Evolutionary conservation across 1,140 invertebrate genomes (phyloP).

Genomic region (Aleiodes sp.): DNA sequence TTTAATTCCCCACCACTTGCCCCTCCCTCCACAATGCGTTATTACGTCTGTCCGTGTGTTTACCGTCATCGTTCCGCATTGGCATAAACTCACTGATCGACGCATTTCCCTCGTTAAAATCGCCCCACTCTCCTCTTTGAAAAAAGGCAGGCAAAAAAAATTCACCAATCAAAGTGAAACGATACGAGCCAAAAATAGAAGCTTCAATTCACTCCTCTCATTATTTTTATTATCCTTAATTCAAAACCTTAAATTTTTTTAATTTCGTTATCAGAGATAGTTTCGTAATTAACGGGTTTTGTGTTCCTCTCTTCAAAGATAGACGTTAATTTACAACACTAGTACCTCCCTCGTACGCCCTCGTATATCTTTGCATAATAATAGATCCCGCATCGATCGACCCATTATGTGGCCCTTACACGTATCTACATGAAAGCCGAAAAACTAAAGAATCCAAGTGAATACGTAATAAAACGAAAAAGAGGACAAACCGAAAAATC

Average conservation of each 20-base stretch:
- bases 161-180: too few species aligned
- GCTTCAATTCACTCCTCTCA: too few species aligned
- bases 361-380: conserved; percentile 36
- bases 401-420: conserved; percentile 29
- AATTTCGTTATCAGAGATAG: neutral
- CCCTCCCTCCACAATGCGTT: neutral
- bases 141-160: too few species aligned
- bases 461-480: too few species aligned
- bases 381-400: conserved; percentile 34
- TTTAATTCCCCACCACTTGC: conserved; percentile 18
- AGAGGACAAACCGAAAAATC: too few species aligned
- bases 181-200: too few species aligned
- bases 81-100: conserved; percentile 6
- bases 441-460: too few species aligned
- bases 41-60: conserved; percentile 34
- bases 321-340: conserved; percentile 27
- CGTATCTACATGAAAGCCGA: neutral
- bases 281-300: conserved; percentile 25
- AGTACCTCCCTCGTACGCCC: conserved; percentile 24
- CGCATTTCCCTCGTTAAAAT: neutral
- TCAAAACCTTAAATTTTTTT: conserved; percentile 10
- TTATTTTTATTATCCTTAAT: neutral
- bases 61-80: conserved; percentile 34
- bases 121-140: too few species aligned
- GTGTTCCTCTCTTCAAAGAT: conserved; percentile 21